Percentiles rank a stretch among this genome's conserved stretches.
phyloP scores from a whole-genome alignment of 2,797 vertebrate species.

The Cossypha niveicapilla region DNA sequence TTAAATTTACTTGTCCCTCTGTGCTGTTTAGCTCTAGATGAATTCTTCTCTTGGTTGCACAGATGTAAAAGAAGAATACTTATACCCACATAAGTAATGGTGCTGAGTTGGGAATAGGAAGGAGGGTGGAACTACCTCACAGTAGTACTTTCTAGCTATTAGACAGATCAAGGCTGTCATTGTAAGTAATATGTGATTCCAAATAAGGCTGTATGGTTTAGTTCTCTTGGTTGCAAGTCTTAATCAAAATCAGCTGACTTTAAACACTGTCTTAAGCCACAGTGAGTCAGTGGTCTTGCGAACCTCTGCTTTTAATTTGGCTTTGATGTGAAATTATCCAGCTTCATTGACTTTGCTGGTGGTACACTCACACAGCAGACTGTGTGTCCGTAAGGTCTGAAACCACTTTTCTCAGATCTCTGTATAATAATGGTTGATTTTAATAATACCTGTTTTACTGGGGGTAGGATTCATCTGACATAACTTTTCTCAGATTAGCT shows the following conservation, averaged over 20 bases:
- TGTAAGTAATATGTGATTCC: background rate
- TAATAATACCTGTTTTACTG: background rate
- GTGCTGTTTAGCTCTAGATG: background rate
- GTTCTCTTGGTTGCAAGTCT: background rate
- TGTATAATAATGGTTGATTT: background rate
- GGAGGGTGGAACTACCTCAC: background rate
- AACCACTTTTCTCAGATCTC: background rate
- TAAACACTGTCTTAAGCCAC: background rate
- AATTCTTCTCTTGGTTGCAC: background rate
- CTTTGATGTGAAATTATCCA: background rate
- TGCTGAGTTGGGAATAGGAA: background rate
- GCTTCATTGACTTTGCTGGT: background rate
- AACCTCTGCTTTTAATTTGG: background rate
- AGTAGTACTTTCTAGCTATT: background rate
- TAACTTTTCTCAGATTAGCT: background rate
- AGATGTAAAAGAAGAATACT: background rate
- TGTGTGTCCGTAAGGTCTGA: background rate
- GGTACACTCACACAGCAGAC: background rate
- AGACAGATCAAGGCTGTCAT: background rate
- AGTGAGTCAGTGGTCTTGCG: background rate
- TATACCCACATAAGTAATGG: background rate
- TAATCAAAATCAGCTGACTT: slow-evolving; percentile 24
- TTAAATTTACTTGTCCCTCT: background rate
- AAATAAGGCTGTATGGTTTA: slow-evolving; percentile 12
- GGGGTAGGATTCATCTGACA: background rate